phyloP scores from a whole-genome alignment of 2,113 vertebrate genomes.

The Xiphophorus maculatus region DNA sequence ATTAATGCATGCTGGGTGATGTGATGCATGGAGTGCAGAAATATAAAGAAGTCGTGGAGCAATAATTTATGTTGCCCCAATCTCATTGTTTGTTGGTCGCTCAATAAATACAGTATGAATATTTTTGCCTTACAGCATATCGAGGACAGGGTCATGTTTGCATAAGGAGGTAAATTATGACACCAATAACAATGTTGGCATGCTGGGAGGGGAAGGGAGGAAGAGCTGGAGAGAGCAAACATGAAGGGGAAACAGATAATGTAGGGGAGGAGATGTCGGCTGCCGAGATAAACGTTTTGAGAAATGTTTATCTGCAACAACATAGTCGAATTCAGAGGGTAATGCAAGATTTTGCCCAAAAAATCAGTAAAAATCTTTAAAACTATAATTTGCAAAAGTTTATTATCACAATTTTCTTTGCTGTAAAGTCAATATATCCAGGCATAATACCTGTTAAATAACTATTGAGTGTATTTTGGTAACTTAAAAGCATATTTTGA shows the following conservation, averaged over 20 bases:
- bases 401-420: too few relatives aligned
- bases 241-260: neutral
- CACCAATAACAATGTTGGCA: conserved; percentile 63
- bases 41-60: conserved; percentile 47
- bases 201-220: conserved; percentile 12
- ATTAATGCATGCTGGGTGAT: conserved; percentile 2
- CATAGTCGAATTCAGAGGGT: too few relatives aligned
- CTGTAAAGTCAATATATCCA: too few relatives aligned
- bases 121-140: conserved; percentile 64
- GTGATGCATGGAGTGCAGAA: conserved; percentile 31
- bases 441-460: too few relatives aligned
- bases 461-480: too few relatives aligned
- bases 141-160: conserved; percentile 78
- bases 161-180: conserved; percentile 79
- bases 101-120: conserved; percentile 75
- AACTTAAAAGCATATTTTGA: too few relatives aligned
- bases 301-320: neutral
- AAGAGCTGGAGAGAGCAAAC: neutral
- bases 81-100: conserved; percentile 70
- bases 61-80: conserved; percentile 68
- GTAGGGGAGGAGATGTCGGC: neutral
- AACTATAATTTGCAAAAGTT: too few relatives aligned
- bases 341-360: too few relatives aligned
- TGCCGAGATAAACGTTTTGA: neutral
- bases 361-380: too few relatives aligned